These are phyloP conservation scores for Morone chrysops DNA, from an alignment of 2,113 vertebrate species.

Conservation along the genomic window DNA sequence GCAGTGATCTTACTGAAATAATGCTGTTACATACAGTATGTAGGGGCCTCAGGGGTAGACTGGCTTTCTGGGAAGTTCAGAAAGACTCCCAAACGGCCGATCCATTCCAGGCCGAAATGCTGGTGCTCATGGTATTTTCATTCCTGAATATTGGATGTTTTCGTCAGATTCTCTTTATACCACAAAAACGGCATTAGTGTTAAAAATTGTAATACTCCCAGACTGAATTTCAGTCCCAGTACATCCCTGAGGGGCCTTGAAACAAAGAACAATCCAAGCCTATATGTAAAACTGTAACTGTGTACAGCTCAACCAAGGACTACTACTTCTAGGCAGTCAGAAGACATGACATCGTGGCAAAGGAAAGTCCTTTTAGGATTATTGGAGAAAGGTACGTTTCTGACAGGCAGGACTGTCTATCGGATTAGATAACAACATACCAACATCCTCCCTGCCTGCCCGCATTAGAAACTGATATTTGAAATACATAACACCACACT, in stretches of 20 bases:
- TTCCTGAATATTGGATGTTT: too few species aligned
- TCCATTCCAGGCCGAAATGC: too few species aligned
- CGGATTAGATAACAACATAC: slow-evolving; percentile 11
- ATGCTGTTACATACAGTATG: background rate
- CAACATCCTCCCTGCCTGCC: background rate
- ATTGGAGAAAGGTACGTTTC: slow-evolving; percentile 23
- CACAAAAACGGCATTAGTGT: too few species aligned
- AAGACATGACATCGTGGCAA: background rate
- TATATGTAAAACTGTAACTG: background rate
- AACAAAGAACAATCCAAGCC: background rate
- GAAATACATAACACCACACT: background rate
- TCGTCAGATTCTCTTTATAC: too few species aligned
- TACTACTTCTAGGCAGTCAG: background rate
- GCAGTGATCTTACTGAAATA: background rate
- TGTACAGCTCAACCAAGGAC: background rate
- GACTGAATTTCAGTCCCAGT: too few species aligned
- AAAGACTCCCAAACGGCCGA: too few species aligned
- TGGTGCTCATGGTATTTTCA: too few species aligned
- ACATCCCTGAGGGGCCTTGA: too few species aligned
- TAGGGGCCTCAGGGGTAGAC: too few species aligned
- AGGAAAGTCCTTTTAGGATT: too few species aligned
- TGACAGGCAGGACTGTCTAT: background rate
- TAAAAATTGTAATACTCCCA: too few species aligned
- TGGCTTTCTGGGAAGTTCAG: too few species aligned
- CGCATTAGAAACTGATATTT: background rate